These are phyloP conservation scores for Lobophora halterata DNA, from an alignment of 2,888 invertebrate species.

Conservation along the genomic window DNA sequence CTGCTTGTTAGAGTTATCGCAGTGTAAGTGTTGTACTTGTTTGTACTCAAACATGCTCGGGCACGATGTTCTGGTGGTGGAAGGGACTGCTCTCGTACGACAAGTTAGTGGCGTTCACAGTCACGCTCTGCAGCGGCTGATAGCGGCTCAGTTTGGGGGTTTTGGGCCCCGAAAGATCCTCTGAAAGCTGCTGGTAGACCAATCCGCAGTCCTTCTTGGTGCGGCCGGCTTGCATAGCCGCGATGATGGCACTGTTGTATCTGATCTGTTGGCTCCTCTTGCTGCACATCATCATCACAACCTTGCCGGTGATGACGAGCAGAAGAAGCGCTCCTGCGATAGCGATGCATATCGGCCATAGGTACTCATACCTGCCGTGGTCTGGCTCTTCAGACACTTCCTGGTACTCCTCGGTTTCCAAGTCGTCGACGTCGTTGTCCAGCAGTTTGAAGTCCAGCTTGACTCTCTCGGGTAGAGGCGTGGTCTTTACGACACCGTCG, in stretches of 20 bases:
- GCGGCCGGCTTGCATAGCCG: constrained; percentile 74
- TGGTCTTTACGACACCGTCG: neutral
- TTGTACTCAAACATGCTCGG: constrained; percentile 80
- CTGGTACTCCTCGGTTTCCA: constrained; percentile 53
- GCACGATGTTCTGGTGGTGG: constrained; percentile 83
- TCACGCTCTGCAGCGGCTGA: constrained; percentile 76
- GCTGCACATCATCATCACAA: constrained; percentile 67
- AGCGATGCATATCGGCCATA: constrained; percentile 82
- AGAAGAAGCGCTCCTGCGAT: constrained; percentile 79
- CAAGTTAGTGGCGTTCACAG: constrained; percentile 69
- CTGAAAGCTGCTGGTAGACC: constrained; percentile 89
- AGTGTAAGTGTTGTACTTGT: constrained; percentile 60
- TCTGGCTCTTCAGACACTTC: constrained; percentile 60
- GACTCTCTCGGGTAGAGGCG: constrained; percentile 37
- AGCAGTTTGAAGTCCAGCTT: constrained; percentile 61
- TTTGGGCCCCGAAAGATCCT: constrained; percentile 85
- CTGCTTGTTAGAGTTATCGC: constrained; percentile 71
- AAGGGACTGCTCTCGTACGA: constrained; percentile 83
- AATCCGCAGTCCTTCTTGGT: constrained; percentile 87
- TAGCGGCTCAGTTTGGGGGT: constrained; percentile 86
- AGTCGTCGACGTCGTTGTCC: constrained; percentile 53
- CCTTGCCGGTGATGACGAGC: constrained; percentile 75
- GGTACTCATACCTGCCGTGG: constrained; percentile 72
- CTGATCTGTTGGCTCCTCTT: constrained; percentile 62
- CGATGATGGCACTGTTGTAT: constrained; percentile 77